phyloP scores from a whole-genome alignment of 2,113 vertebrate species.

The Leucopsar rothschildi region DNA sequence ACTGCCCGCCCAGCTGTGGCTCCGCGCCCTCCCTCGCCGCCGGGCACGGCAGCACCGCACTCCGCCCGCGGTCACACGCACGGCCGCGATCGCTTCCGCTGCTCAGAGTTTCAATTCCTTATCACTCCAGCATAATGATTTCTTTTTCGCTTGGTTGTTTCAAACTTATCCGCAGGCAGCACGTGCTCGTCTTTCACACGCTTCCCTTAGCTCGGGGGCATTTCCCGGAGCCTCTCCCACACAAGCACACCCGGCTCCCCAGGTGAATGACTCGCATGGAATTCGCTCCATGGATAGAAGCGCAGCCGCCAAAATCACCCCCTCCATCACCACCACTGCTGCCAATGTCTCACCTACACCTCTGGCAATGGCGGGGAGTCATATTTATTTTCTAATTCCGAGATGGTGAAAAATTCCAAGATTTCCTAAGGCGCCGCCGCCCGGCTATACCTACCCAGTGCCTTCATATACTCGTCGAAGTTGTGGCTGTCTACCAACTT shows the following conservation, averaged over 20 bases:
- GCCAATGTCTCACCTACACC: neutral
- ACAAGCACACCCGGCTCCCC: neutral
- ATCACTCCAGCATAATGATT: neutral
- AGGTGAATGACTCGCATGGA: neutral
- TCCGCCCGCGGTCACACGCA: neutral
- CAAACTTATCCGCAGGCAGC: neutral
- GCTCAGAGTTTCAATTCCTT: neutral
- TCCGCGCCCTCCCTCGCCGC: neutral
- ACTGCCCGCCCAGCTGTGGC: accelerated
- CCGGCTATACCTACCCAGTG: constrained; percentile 79
- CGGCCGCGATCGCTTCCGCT: neutral
- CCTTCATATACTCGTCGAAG: constrained; percentile 94
- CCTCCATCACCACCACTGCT: neutral
- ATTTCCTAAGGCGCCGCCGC: neutral
- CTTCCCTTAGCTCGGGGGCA: neutral
- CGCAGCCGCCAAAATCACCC: neutral
- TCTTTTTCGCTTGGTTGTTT: neutral
- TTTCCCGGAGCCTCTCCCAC: neutral
- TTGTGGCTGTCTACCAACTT: constrained; percentile 90
- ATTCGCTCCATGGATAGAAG: accelerated
- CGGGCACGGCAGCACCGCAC: neutral
- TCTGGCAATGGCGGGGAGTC: accelerated
- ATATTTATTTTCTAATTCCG: no score
- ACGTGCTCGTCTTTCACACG: neutral
- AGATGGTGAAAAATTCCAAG: neutral